These are phyloP conservation scores for Condylura cristata DNA, from an alignment of 2,113 vertebrate species.

Conservation along the genomic window DNA sequence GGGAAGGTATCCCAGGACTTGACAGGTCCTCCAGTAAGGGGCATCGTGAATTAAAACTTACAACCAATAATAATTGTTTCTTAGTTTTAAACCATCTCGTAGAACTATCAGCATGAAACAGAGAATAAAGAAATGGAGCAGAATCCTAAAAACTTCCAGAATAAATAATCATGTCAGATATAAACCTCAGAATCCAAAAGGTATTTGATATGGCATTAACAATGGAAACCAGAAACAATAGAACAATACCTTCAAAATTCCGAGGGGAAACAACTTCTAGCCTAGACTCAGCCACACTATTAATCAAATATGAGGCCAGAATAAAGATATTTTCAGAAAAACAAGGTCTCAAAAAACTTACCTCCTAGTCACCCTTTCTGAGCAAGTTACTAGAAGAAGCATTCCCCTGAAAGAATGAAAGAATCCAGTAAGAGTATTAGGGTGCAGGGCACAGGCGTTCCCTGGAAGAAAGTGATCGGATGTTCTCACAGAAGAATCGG, in stretches of 20 bases:
- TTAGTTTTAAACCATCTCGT: neutral
- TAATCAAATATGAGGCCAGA: neutral
- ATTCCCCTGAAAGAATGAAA: neutral
- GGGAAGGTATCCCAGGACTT: neutral
- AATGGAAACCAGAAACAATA: constrained; percentile 27
- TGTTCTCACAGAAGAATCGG: neutral
- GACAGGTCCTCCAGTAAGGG: neutral
- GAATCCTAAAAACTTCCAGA: constrained; percentile 4
- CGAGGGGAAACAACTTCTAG: neutral
- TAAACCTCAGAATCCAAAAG: neutral
- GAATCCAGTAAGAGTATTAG: neutral
- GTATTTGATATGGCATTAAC: neutral
- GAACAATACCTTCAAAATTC: constrained; percentile 29
- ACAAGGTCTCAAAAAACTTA: neutral
- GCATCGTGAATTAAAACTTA: neutral
- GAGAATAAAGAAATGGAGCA: neutral
- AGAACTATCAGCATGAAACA: neutral
- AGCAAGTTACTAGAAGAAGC: neutral
- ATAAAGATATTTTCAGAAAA: constrained; percentile 27
- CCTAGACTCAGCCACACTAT: neutral
- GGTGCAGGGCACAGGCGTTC: neutral
- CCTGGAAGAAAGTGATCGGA: neutral
- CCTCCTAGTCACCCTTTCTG: neutral
- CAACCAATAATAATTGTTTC: neutral
- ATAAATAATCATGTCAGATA: constrained; percentile 41